These are phyloP conservation scores for Heliocidaris erythrogramma DNA, from an alignment of 35 echinoderm and acorn worm species.

Conservation along the genomic window DNA sequence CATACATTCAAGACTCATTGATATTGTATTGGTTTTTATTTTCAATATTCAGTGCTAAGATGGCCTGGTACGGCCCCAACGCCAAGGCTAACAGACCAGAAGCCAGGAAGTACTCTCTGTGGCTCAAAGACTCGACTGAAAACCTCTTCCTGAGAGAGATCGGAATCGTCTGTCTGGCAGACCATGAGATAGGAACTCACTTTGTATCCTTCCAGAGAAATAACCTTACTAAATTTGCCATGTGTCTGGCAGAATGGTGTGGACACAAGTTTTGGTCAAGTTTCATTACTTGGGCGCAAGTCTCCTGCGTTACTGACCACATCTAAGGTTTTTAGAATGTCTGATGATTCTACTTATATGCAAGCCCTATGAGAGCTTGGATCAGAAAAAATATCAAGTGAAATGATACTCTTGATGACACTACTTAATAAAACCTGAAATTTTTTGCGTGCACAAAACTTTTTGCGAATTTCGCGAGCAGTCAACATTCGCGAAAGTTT, in stretches of 20 bases:
- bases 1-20: not conserved
- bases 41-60: conserved; percentile 70
- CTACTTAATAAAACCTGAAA: too few species aligned
- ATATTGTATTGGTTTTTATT: not conserved
- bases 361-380: too few species aligned
- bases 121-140: conserved; percentile 82
- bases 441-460: too few species aligned
- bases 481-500: too few species aligned
- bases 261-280: not conserved
- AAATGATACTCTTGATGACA: too few species aligned
- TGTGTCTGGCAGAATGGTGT: not conserved
- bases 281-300: not conserved
- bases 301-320: not conserved
- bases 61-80: conserved; percentile 83
- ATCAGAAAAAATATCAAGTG: too few species aligned
- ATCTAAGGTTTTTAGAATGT: too few species aligned
- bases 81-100: conserved; percentile 80
- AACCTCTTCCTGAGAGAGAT: conserved; percentile 79
- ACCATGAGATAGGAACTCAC: conserved; percentile 97
- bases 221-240: not conserved
- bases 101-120: conserved; percentile 78
- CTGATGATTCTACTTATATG: too few species aligned
- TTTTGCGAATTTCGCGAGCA: too few species aligned
- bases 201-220: conserved; percentile 87
- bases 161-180: conserved; percentile 87